Conservation (phyloP, 2,888 invertebrate species). For the Hyppa rectilinea region DNA sequence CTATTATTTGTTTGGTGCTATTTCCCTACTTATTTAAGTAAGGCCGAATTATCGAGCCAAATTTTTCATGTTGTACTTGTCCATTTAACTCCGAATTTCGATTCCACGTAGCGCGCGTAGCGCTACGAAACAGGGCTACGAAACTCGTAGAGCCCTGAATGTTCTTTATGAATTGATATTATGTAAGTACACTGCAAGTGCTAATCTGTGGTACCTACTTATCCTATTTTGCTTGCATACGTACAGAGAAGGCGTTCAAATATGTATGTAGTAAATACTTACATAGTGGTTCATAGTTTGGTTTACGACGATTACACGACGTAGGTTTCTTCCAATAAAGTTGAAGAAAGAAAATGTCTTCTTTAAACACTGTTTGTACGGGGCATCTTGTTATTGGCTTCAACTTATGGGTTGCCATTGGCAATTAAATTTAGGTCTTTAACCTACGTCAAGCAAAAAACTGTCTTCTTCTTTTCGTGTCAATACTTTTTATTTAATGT, state of each 20-base stretch:
- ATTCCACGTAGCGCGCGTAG: conserved; percentile 30
- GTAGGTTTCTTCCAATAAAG: not conserved
- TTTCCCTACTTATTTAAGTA: not conserved
- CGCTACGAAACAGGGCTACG: conserved; percentile 28
- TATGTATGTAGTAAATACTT: no score
- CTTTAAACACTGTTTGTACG: not conserved
- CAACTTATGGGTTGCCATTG: not conserved
- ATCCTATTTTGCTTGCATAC: not conserved
- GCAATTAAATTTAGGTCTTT: no score
- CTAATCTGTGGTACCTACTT: not conserved
- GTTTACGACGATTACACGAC: no score
- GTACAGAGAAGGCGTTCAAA: not conserved
- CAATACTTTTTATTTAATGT: no score
- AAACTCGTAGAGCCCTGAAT: conserved; percentile 19
- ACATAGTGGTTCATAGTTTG: no score
- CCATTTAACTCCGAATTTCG: no score
- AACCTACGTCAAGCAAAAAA: no score
- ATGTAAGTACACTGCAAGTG: not conserved
- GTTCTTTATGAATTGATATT: not conserved
- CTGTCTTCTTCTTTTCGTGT: no score
- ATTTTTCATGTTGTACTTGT: not conserved
- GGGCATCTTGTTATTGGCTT: not conserved
- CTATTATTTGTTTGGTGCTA: not conserved
- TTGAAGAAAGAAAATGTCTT: not conserved
- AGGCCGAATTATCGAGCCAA: not conserved